Evolutionary conservation across 2,888 invertebrate species (phyloP).

Genomic region (Parnassius apollo): DNA sequence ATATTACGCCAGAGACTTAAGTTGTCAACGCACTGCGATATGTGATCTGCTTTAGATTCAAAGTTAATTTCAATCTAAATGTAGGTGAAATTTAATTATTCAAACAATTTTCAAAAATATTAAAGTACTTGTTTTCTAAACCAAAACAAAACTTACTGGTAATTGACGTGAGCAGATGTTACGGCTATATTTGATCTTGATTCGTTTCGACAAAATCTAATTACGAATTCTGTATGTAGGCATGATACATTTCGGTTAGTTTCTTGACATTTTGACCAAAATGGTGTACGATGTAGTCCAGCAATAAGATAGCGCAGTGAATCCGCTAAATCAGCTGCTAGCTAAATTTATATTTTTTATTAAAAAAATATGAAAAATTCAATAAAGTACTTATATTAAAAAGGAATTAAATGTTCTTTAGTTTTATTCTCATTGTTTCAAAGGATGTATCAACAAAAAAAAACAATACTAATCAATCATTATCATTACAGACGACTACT

Average conservation of each 20-base stretch:
- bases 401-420: too few species aligned
- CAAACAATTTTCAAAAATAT: too few species aligned
- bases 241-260: constrained; percentile 35
- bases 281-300: constrained; percentile 41
- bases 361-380: neutral
- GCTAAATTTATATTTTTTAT: neutral
- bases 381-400: too few species aligned
- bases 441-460: too few species aligned
- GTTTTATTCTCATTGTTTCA: too few species aligned
- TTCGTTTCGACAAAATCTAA: constrained; percentile 40
- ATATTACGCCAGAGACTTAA: too few species aligned
- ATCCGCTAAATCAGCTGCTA: constrained; percentile 50
- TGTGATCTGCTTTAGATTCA: too few species aligned
- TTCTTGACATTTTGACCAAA: constrained; percentile 48
- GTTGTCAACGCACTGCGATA: too few species aligned
- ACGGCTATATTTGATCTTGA: constrained; percentile 35
- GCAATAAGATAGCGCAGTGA: constrained; percentile 43
- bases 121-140: neutral
- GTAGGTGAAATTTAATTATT: too few species aligned
- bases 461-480: too few species aligned
- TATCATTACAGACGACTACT: too few species aligned
- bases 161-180: constrained; percentile 53
- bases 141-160: constrained; percentile 46
- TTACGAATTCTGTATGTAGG: constrained; percentile 41
- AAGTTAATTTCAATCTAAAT: too few species aligned